phyloP scores from a whole-genome alignment of 2,888 invertebrate genomes.

The Leucoma salicis region DNA sequence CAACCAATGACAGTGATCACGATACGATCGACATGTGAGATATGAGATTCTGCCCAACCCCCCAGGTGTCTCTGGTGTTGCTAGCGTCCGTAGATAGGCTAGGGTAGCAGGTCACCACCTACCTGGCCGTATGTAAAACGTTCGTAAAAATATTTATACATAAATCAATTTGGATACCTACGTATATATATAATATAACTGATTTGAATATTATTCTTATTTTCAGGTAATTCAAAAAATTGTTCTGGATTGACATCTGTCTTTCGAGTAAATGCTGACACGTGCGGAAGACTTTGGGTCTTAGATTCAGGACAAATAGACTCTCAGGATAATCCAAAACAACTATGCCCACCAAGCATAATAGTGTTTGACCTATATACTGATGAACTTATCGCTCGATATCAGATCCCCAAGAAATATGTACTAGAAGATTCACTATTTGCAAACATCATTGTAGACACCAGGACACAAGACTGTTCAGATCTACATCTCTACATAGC shows the following conservation, averaged over 20 bases:
- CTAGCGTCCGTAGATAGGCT: no score
- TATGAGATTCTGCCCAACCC: no score
- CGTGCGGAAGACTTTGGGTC: constrained; percentile 90
- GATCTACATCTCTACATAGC: constrained; percentile 85
- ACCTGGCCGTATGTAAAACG: no score
- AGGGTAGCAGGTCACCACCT: no score
- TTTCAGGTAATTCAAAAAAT: constrained; percentile 50
- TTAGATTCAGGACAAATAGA: constrained; percentile 90
- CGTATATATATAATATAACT: background rate
- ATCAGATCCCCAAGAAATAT: constrained; percentile 84
- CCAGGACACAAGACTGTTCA: constrained; percentile 81
- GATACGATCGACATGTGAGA: no score
- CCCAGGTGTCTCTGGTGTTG: no score
- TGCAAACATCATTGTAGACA: constrained; percentile 85
- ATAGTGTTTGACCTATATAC: constrained; percentile 87
- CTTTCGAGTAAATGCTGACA: constrained; percentile 88
- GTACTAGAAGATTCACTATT: constrained; percentile 86
- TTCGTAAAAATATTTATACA: no score
- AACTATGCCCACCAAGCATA: constrained; percentile 88
- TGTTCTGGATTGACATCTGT: constrained; percentile 89
- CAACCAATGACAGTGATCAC: no score
- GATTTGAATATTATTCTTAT: background rate
- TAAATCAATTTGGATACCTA: no score
- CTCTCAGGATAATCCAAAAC: constrained; percentile 83
- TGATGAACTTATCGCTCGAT: constrained; percentile 83